Conservation (phyloP, 92 coral and sea anemone species). For the Anthopleura xanthogrammica region DNA sequence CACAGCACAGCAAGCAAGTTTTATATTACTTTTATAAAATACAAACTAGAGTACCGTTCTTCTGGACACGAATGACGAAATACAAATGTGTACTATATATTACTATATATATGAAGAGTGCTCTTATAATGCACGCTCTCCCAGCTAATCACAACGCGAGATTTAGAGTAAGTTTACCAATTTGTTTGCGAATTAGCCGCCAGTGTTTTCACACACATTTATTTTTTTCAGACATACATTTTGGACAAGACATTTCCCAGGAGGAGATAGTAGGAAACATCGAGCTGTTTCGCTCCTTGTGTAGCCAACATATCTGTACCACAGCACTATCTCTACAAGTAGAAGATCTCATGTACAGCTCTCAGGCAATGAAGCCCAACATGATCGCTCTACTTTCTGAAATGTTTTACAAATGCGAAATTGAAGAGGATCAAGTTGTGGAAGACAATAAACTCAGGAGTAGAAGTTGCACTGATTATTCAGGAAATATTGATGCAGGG, state of each 20-base stretch:
- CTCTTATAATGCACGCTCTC: no score
- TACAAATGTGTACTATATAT: no score
- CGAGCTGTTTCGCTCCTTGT: conserved; percentile 77
- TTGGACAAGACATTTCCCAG: conserved; percentile 56
- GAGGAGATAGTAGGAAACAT: conserved; percentile 77
- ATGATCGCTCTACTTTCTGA: conserved; percentile 82
- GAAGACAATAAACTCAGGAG: conserved; percentile 15
- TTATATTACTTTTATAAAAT: no score
- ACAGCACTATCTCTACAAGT: conserved; percentile 78
- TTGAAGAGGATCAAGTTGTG: conserved; percentile 32
- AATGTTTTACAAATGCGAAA: conserved; percentile 84
- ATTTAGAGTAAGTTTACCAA: no score
- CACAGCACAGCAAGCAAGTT: no score
- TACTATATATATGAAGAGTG: no score
- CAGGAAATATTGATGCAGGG: not conserved
- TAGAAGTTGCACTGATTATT: conserved; percentile 20
- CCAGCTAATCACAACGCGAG: no score
- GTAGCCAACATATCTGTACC: conserved; percentile 89
- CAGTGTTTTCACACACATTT: not conserved
- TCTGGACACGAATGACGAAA: no score
- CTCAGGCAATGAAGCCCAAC: conserved; percentile 91
- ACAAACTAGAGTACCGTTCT: no score
- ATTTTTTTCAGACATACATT: conserved; percentile 62
- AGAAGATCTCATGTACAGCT: conserved; percentile 89
- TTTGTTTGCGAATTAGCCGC: not conserved